Evolutionary conservation across 1,140 invertebrate species (phyloP).

Genomic region (Drosophila nigrodunni): DNA sequence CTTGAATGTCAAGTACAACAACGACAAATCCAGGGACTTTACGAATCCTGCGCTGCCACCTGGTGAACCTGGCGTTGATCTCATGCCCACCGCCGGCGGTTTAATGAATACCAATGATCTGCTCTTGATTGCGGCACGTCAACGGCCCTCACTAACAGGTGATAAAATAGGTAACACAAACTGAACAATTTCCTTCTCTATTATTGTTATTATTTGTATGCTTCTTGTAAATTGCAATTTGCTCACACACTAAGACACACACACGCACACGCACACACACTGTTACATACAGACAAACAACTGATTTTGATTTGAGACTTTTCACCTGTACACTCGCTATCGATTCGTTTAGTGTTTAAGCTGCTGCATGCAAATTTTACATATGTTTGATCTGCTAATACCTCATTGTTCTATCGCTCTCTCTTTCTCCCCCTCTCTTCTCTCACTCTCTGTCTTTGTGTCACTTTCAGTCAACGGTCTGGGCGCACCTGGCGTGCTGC

Average conservation of each 20-base stretch:
- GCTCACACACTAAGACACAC: constrained; percentile 6
- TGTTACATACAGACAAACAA: not conserved
- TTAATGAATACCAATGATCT: constrained; percentile 87
- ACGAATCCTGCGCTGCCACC: constrained; percentile 98
- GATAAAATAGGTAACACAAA: constrained; percentile 85
- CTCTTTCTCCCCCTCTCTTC: constrained; percentile 39
- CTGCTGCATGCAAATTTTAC: constrained; percentile 52
- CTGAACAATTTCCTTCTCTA: constrained; percentile 77
- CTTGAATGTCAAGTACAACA: constrained; percentile 99
- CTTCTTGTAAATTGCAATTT: constrained; percentile 24
- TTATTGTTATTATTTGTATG: constrained; percentile 55
- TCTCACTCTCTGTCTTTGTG: constrained; percentile 20
- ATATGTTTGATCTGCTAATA: not conserved
- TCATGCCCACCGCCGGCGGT: constrained; percentile 87
- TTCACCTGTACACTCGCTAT: constrained; percentile 72
- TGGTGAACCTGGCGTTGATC: constrained; percentile 92
- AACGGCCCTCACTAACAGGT: constrained; percentile 87
- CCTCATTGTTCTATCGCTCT: constrained; percentile 24
- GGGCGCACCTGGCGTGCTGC: constrained; percentile 92
- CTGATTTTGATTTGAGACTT: constrained; percentile 39
- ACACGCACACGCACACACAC: constrained; percentile 6
- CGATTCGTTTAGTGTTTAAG: constrained; percentile 66
- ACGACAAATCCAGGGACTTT: constrained; percentile 99
- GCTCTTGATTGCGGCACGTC: constrained; percentile 89
- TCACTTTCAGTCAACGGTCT: constrained; percentile 80